These are phyloP conservation scores for Nycticebus coucang DNA, from an alignment of 2,113 vertebrate species.

Conservation along the genomic window DNA sequence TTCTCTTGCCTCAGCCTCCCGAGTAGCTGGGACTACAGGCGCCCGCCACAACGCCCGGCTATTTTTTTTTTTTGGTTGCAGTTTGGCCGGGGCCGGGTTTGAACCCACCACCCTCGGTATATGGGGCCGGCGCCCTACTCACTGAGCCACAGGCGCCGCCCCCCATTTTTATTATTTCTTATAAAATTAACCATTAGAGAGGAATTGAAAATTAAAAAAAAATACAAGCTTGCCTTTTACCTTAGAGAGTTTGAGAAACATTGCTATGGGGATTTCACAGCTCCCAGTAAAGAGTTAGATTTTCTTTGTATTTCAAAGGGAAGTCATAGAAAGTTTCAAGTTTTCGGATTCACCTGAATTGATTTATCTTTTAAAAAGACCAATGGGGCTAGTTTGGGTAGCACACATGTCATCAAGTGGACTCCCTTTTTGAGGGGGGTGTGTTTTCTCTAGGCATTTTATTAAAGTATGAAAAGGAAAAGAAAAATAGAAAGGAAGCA, in stretches of 20 bases:
- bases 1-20: no score
- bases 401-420: not conserved
- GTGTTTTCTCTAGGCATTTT: not conserved
- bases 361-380: not conserved
- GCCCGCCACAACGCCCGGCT: no score
- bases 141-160: no score
- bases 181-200: not conserved
- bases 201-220: not conserved
- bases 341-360: not conserved
- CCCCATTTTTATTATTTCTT: slow-evolving; percentile 19
- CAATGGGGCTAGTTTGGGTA: not conserved
- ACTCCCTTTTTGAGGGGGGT: not conserved
- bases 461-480: not conserved
- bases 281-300: not conserved
- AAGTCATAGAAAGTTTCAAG: not conserved
- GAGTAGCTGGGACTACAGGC: no score
- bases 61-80: no score
- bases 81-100: no score
- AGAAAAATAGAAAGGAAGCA: not conserved
- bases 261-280: not conserved
- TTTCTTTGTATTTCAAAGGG: not conserved
- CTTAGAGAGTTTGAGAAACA: not conserved
- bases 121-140: no score
- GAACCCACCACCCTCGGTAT: no score
- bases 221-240: not conserved